phyloP scores from a whole-genome alignment of 2,888 invertebrate species.

The Pseudeuparius sepicola region DNA sequence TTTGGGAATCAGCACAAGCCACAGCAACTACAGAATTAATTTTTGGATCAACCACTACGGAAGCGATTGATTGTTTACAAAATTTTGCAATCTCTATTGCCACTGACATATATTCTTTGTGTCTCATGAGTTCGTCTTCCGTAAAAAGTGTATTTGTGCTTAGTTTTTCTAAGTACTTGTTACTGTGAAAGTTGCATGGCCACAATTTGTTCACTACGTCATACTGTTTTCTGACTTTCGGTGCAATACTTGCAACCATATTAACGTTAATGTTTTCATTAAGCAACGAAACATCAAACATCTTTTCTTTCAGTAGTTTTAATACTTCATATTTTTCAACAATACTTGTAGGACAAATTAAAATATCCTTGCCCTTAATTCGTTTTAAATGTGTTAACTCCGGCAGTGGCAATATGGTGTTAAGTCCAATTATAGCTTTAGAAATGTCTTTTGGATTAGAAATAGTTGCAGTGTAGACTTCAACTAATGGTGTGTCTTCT shows the following conservation, averaged over 20 bases:
- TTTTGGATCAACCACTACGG: slow-evolving; percentile 65
- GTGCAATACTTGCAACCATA: slow-evolving; percentile 50
- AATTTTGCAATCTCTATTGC: slow-evolving; percentile 45
- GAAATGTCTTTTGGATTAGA: slow-evolving; percentile 53
- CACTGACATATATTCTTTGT: slow-evolving; percentile 49
- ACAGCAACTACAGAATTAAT: slow-evolving; percentile 55
- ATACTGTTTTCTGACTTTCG: slow-evolving; percentile 59
- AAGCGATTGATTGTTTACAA: slow-evolving; percentile 19
- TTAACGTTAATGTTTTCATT: slow-evolving; percentile 41
- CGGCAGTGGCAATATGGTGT: slow-evolving; percentile 48
- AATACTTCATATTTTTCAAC: slow-evolving; percentile 27
- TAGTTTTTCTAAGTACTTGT: slow-evolving; percentile 60
- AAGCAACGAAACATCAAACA: slow-evolving; percentile 44
- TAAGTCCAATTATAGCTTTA: slow-evolving; percentile 48
- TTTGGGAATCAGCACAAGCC: slow-evolving; percentile 48
- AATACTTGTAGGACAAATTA: slow-evolving; percentile 42
- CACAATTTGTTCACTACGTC: slow-evolving; percentile 51
- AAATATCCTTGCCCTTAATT: slow-evolving; percentile 49
- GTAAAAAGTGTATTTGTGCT: slow-evolving; percentile 51
- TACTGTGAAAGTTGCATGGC: slow-evolving; percentile 80
- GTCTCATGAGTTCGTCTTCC: slow-evolving; percentile 42
- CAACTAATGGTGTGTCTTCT: slow-evolving; percentile 34
- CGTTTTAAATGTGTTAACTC: slow-evolving; percentile 64
- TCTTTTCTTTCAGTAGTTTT: slow-evolving; percentile 37
- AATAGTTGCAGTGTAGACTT: slow-evolving; percentile 53